Percentiles rank a stretch among this genome's conserved stretches.
Conservation (phyloP, 2,797 vertebrate species). For the Poecilia wingei region DNA sequence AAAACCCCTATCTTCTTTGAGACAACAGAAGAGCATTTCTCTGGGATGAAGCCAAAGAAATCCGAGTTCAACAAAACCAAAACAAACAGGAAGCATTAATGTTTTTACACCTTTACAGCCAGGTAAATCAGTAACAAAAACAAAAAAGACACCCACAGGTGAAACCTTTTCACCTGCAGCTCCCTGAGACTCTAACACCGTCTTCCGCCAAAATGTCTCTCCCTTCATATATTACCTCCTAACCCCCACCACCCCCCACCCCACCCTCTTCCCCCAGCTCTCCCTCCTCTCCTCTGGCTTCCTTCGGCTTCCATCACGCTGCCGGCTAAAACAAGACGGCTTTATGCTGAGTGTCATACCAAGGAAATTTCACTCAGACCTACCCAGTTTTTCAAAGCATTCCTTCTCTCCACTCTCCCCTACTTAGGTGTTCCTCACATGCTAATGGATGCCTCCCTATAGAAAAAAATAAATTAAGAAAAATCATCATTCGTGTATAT, state of each 20-base stretch:
- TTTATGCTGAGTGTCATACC: conserved; percentile 80
- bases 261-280: too few species aligned
- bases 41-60: conserved; percentile 35
- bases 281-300: conserved; percentile 55
- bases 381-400: conserved; percentile 57
- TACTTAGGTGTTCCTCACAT: conserved; percentile 29
- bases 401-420: conserved; percentile 17
- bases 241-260: too few species aligned
- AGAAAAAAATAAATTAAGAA: neutral
- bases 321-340: conserved; percentile 81
- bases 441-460: conserved; percentile 13
- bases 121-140: conserved; percentile 54
- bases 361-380: conserved; percentile 69
- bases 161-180: conserved; percentile 93
- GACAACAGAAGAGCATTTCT: conserved; percentile 19
- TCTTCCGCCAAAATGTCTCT: conserved; percentile 71
- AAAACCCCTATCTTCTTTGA: conserved; percentile 29
- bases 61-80: conserved; percentile 3
- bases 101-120: conserved; percentile 22
- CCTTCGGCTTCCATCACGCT: conserved; percentile 70
- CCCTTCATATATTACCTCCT: conserved; percentile 39
- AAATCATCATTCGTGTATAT: conserved; percentile 12
- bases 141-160: conserved; percentile 43
- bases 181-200: conserved; percentile 91
- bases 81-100: neutral